phyloP scores from a whole-genome alignment of 2,888 invertebrate genomes.

The Drosophila neonasuta region DNA sequence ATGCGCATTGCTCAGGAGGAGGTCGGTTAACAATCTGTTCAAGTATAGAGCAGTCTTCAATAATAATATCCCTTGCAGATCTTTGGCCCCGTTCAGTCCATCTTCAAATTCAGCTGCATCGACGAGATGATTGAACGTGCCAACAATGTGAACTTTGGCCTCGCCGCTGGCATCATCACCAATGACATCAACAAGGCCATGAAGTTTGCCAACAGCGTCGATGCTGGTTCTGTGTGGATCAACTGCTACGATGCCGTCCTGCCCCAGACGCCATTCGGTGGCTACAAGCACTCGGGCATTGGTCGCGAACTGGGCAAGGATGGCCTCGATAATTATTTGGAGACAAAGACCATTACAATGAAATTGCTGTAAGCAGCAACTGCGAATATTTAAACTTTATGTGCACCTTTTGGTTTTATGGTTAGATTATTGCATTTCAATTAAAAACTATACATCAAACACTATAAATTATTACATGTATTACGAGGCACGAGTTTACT shows the following conservation, averaged over 20 bases:
- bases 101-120: conserved; percentile 88
- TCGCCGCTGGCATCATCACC: conserved; percentile 92
- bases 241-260: conserved; percentile 83
- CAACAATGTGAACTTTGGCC: conserved; percentile 90
- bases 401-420: conserved; percentile 46
- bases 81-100: conserved; percentile 94
- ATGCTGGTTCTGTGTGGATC: conserved; percentile 91
- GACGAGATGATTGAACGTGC: conserved; percentile 92
- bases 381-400: conserved; percentile 39
- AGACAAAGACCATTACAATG: conserved; percentile 89
- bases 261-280: conserved; percentile 92
- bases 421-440: conserved; percentile 52
- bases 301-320: conserved; percentile 93
- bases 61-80: conserved; percentile 85
- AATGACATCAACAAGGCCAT: conserved; percentile 90
- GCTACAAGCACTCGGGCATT: conserved; percentile 92
- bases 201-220: conserved; percentile 87
- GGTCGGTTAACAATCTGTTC: conserved; percentile 80
- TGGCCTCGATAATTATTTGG: conserved; percentile 89
- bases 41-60: no score
- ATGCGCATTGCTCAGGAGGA: conserved; percentile 91
- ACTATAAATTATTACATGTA: conserved; percentile 26
- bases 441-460: conserved; percentile 26
- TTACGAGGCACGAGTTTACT: conserved; percentile 66
- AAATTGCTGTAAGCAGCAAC: conserved; percentile 69